Percentiles rank a stretch among this genome's conserved stretches.
Evolutionary conservation across 1,140 invertebrate genomes (phyloP).

Genomic region (Diploscapter pachys): DNA sequence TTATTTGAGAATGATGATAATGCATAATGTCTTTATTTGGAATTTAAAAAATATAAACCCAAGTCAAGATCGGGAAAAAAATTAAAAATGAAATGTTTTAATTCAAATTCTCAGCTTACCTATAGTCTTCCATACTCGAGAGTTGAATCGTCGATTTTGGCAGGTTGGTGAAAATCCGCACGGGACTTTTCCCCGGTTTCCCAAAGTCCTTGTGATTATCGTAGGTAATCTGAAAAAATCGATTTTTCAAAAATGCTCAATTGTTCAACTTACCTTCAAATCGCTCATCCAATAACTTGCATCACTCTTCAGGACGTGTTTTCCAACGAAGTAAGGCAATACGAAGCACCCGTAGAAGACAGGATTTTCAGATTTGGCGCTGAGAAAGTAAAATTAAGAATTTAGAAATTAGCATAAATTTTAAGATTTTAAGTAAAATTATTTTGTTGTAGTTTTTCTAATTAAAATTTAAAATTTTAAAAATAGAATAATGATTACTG

Average conservation of each 20-base stretch:
- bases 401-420: too few species aligned
- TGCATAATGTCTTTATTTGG: not conserved
- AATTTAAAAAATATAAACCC: not conserved
- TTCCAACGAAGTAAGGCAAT: conserved; percentile 29
- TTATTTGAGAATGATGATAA: too few species aligned
- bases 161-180: conserved; percentile 30
- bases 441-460: too few species aligned
- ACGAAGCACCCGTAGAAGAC: conserved; percentile 15
- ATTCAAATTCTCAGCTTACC: not conserved
- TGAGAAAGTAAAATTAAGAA: too few species aligned
- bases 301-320: conserved; percentile 21
- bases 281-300: conserved; percentile 30
- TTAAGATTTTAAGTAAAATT: too few species aligned
- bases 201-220: conserved; percentile 29
- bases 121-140: conserved; percentile 13
- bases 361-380: too few species aligned
- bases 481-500: not conserved
- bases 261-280: conserved; percentile 12
- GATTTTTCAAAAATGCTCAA: not conserved
- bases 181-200: conserved; percentile 19
- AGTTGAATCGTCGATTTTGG: conserved; percentile 17
- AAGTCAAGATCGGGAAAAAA: too few species aligned
- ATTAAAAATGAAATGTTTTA: too few species aligned
- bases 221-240: conserved; percentile 22
- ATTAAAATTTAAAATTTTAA: too few species aligned